Evolutionary conservation across 2,888 invertebrate species (phyloP).

Genomic region (Theretra japonica): DNA sequence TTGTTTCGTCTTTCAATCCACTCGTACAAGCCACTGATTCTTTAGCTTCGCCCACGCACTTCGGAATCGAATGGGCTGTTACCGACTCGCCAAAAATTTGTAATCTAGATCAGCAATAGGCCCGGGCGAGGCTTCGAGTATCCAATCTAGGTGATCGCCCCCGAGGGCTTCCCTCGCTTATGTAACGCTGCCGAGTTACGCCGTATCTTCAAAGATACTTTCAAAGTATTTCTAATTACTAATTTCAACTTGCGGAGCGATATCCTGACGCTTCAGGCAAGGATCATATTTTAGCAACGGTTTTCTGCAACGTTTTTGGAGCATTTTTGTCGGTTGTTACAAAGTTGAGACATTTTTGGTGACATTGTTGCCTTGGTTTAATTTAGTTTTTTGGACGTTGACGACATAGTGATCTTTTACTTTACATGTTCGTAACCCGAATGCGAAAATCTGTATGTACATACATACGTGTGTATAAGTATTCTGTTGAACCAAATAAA

Average conservation of each 20-base stretch:
- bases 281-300: constrained; percentile 19
- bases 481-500: too few relatives aligned
- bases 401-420: background rate
- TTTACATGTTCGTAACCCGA: background rate
- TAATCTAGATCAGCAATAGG: constrained; percentile 42
- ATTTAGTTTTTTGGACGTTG: background rate
- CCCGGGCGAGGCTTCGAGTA: constrained; percentile 29
- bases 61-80: constrained; percentile 15
- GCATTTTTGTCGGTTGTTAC: background rate
- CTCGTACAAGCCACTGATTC: background rate
- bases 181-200: constrained; percentile 33
- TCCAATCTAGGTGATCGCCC: constrained; percentile 54
- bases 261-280: background rate
- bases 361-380: background rate
- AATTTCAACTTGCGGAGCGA: constrained; percentile 2
- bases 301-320: background rate
- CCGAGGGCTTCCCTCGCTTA: constrained; percentile 37
- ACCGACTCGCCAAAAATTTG: constrained; percentile 33
- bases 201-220: constrained; percentile 21
- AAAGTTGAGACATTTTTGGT: background rate
- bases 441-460: too few relatives aligned
- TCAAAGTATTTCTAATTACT: constrained; percentile 23
- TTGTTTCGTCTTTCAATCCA: constrained; percentile 1
- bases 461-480: too few relatives aligned
- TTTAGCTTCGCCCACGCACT: constrained; percentile 1